phyloP scores from a whole-genome alignment of 2,888 invertebrate species.

The Octonoba sinensis region DNA sequence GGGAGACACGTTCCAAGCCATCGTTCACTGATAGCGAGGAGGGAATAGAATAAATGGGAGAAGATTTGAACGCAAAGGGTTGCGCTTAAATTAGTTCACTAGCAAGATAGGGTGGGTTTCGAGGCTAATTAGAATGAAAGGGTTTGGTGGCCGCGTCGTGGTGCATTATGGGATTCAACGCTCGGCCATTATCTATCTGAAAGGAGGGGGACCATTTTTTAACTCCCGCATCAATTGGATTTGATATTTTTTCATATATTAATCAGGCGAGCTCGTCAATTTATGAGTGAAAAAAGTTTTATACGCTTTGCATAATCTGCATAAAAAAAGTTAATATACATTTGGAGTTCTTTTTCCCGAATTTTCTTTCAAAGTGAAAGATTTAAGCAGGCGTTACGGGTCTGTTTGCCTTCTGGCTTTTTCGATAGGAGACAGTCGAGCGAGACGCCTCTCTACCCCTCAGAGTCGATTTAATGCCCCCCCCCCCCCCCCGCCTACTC shows the following conservation, averaged over 20 bases:
- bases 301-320: slow-evolving; percentile 15
- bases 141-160: slow-evolving; percentile 51
- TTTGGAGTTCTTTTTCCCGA: not conserved
- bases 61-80: slow-evolving; percentile 21
- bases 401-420: slow-evolving; percentile 42
- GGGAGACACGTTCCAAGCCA: slow-evolving; percentile 28
- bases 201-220: not conserved
- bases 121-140: slow-evolving; percentile 55
- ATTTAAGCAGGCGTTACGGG: slow-evolving; percentile 46
- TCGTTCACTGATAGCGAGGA: slow-evolving; percentile 41
- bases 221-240: slow-evolving; percentile 25
- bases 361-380: slow-evolving; percentile 20
- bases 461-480: not conserved
- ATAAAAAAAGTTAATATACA: slow-evolving; percentile 31
- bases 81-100: not conserved
- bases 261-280: slow-evolving; percentile 34
- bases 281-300: slow-evolving; percentile 19
- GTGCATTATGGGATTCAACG: slow-evolving; percentile 41
- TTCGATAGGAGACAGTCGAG: slow-evolving; percentile 21
- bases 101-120: not conserved
- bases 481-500: too few relatives aligned
- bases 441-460: slow-evolving; percentile 17
- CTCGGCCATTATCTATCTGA: slow-evolving; percentile 41
- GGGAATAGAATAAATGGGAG: not conserved
- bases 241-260: slow-evolving; percentile 26